A percentile compares a stretch with the other conserved stretches of the same genome.
These are phyloP conservation scores for Crambe crambe DNA, from an alignment of 37 sponge, comb jelly and placozoan species.

Conservation along the genomic window DNA sequence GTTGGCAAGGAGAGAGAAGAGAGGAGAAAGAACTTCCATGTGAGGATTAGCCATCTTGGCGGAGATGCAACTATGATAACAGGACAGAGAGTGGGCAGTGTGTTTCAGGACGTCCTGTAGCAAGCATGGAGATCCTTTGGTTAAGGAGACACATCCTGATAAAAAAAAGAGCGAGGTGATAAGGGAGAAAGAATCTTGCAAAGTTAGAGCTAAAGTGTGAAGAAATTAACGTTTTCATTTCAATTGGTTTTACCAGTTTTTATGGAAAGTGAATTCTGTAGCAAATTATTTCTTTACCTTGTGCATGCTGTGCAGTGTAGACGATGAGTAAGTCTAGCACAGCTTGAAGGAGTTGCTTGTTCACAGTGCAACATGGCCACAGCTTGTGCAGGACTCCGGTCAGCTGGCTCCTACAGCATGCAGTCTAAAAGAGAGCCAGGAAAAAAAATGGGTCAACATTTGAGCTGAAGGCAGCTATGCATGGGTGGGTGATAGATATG, in stretches of 20 bases:
- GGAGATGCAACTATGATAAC: constrained; percentile 33
- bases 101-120: constrained; percentile 47
- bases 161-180: too few relatives aligned
- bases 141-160: constrained; percentile 27
- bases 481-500: too few relatives aligned
- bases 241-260: too few relatives aligned
- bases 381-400: constrained; percentile 29
- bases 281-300: constrained; percentile 34
- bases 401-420: constrained; percentile 30
- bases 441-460: not conserved
- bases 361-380: constrained; percentile 66
- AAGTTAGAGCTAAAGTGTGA: too few relatives aligned
- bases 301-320: constrained; percentile 43
- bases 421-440: constrained; percentile 12
- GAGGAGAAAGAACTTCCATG: constrained; percentile 24
- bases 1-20: constrained; percentile 70
- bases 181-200: not conserved
- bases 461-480: too few relatives aligned
- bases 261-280: too few relatives aligned
- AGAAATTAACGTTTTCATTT: too few relatives aligned
- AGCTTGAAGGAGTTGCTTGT: constrained; percentile 19
- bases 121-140: constrained; percentile 19
- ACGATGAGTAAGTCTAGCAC: constrained; percentile 39
- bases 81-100: constrained; percentile 15
- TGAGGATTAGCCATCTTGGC: constrained; percentile 28